A percentile compares a stretch with the other conserved stretches of the same genome.
Conservation (phyloP, 2,888 invertebrate genomes). For the Acanthosoma haemorrhoidale region DNA sequence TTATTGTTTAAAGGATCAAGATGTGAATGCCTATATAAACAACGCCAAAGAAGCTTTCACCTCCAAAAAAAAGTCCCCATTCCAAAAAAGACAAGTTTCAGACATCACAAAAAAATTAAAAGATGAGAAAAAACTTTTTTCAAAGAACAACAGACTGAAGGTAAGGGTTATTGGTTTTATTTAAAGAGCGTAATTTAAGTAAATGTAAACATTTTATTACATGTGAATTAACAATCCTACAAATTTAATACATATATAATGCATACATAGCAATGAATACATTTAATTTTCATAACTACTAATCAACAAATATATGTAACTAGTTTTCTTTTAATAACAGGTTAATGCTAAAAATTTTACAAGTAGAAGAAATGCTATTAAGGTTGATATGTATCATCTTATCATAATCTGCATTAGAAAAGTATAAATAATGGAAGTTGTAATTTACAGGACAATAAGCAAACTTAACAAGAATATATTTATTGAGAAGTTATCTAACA, state of each 20-base stretch:
- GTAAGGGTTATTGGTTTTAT: constrained; percentile 34
- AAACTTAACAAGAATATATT: not conserved
- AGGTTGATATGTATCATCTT: constrained; percentile 17
- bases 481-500: not conserved
- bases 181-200: too few relatives aligned
- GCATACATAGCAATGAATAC: constrained; percentile 1
- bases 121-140: constrained; percentile 37
- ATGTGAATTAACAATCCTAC: not conserved
- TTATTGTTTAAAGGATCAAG: constrained; percentile 18
- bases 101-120: constrained; percentile 38
- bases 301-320: not conserved
- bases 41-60: constrained; percentile 7
- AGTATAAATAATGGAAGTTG: constrained; percentile 9
- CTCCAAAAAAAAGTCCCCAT: not conserved
- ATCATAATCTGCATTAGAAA: constrained; percentile 16
- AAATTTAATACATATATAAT: not conserved
- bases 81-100: constrained; percentile 31
- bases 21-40: not conserved
- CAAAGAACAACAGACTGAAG: constrained; percentile 39
- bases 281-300: not conserved
- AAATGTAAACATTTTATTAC: constrained; percentile 22
- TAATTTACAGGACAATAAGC: not conserved
- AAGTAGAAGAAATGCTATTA: constrained; percentile 17
- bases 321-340: not conserved
- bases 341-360: not conserved